Evolutionary conservation across 1,140 invertebrate genomes (phyloP), one percentile per base, ranked within the genome.

Genomic region (Berghia stephanieae): DNA sequence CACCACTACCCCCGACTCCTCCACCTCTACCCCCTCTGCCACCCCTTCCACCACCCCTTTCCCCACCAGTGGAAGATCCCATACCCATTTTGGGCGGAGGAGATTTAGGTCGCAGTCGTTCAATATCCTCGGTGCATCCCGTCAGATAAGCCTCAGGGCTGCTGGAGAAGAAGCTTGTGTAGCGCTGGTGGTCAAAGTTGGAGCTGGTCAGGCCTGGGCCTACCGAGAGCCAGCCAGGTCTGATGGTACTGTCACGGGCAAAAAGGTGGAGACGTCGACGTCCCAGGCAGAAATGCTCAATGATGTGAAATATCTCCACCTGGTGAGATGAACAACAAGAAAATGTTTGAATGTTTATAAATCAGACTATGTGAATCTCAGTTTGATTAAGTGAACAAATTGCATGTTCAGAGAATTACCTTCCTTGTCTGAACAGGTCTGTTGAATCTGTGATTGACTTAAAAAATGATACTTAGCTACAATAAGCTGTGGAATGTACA

Each of bases 301-400:
- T 98, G 71, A 99, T 98, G 89, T 99, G 96, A 90, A 98, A 99
- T 85, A 99, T 98, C 90, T 99, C 97, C 34, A 98, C n/a, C n/a
- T n/a, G n/a, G n/a, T n/a, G n/a, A n/a, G n/a, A n/a, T n/a, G n/a
- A n/a, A n/a, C n/a, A n/a, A n/a, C n/a, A n/a, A n/a, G n/a, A n/a
- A n/a, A n/a, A n/a, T n/a, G n/a, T n/a, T n/a, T n/a, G n/a, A n/a
- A n/a, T n/a, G n/a, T n/a, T n/a, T n/a, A n/a, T n/a, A n/a, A n/a
- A n/a, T n/a, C n/a, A n/a, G n/a, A n/a, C n/a, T n/a, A n/a, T n/a
- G n/a, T n/a, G n/a, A n/a, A n/a, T n/a, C n/a, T n/a, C n/a, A n/a
- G n/a, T n/a, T n/a, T n/a, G n/a, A n/a, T n/a, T n/a, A n/a, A n/a
- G n/a, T n/a, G n/a, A n/a, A n/a, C n/a, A n/a, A n/a, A n/a, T n/a